Base-by-base conservation (phyloP, 2,888 invertebrate species). In the Eurytoma adleriae region DNA sequence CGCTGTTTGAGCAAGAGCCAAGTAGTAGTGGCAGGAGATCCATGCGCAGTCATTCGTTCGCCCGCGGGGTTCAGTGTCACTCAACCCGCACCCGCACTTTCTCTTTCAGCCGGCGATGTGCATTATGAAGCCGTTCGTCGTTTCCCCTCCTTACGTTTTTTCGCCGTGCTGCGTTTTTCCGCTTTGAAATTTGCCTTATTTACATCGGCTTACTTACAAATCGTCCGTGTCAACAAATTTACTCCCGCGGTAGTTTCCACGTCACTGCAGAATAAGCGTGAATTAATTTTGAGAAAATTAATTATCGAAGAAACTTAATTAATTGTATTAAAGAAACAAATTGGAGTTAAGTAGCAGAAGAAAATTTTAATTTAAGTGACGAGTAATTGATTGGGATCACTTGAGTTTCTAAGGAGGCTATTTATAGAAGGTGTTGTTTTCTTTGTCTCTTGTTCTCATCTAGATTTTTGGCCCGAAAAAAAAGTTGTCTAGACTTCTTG, bases 401-500 rank as follows among this genome's bases (percentile, higher is more conserved):
- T 62, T 20, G n/a, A 16, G 3, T n/a, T 30, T n/a, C 52, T 18
- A 16, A 24, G 20, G 13, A 1, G 24, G 18, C 67, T 70, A 78
- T 78, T 72, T 78, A 78, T 78, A 72, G 64, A 56, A 20, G 10
- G 3, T 16, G 24, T 48, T 30, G 62, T 48, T 56, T 7, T 78
- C 66, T 73, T 66, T 66, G 40, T 20, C 62, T 62, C 3, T 10
- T 71, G 57, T 62, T 71, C 56, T 57, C 56, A 18, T 54, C 30
- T 67, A 64, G n/a, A 24, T 69, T 30, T 16, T 30, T 30, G 5
- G 52, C 16, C 20, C 16, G n/a, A n/a, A 27, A 70, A 79, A 79
- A 74, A 73, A 69, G 57, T 79, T 66, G 79, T 79, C 79, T 79
- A 79, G 78, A 78, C 76, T 74, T 72, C 67, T 67, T 54, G 77